These are phyloP conservation scores for Pristiophorus japonicus DNA, from an alignment of 2,113 vertebrate genomes.

Conservation along the genomic window DNA sequence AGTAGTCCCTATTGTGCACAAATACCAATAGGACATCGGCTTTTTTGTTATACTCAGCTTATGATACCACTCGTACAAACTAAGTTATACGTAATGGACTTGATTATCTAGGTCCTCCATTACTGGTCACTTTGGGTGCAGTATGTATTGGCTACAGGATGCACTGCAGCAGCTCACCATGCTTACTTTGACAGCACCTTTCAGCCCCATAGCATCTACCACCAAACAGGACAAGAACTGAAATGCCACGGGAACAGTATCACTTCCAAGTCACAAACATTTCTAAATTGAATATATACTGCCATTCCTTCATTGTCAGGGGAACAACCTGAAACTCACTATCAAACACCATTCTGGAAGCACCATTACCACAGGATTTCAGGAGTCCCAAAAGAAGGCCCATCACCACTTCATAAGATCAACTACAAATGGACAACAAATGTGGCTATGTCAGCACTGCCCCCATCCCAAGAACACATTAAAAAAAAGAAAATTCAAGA, in stretches of 20 bases:
- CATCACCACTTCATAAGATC: background rate
- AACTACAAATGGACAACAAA: background rate
- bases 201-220: background rate
- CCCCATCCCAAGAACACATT: background rate
- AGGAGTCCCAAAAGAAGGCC: background rate
- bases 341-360: background rate
- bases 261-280: background rate
- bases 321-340: background rate
- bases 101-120: background rate
- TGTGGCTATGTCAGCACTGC: background rate
- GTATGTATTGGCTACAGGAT: background rate
- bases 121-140: background rate
- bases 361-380: background rate
- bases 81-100: background rate
- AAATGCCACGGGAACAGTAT: background rate
- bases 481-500: no score
- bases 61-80: background rate
- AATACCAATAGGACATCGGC: background rate
- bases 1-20: background rate
- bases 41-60: background rate
- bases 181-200: background rate
- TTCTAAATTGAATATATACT: background rate
- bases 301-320: background rate
- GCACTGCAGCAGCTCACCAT: background rate
- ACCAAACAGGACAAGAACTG: background rate